Evolutionary conservation across 2,113 vertebrate genomes (phyloP).

Genomic region (Tonatia bakeri): DNA sequence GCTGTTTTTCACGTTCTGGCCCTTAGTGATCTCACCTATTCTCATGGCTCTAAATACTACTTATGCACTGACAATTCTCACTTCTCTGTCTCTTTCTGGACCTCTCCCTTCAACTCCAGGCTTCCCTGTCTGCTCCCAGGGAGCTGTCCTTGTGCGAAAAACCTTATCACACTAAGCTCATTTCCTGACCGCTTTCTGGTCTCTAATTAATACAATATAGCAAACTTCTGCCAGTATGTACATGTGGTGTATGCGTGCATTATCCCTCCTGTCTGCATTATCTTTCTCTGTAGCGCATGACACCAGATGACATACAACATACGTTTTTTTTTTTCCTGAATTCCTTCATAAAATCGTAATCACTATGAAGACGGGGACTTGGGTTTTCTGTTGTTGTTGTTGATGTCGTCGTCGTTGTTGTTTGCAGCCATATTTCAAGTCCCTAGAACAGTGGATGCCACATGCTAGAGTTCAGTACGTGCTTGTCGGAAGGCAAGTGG

Average conservation of each 20-base stretch:
- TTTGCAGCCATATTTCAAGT: neutral
- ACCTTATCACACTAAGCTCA: neutral
- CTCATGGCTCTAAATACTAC: neutral
- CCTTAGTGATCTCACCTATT: neutral
- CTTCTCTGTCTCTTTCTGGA: neutral
- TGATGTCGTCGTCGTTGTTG: neutral
- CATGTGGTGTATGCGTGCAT: neutral
- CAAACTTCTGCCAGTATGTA: neutral
- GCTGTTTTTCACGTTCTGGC: neutral
- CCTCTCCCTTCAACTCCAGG: neutral
- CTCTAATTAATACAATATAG: neutral
- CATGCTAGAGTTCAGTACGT: neutral
- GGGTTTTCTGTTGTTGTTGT: neutral
- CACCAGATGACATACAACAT: neutral
- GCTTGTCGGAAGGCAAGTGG: neutral
- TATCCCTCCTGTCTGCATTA: neutral
- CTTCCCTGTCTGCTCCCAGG: neutral
- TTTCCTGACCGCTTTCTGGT: neutral
- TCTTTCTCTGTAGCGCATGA: neutral
- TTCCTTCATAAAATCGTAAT: neutral
- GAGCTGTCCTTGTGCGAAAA: neutral
- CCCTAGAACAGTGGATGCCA: neutral
- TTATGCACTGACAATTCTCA: neutral
- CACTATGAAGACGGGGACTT: neutral
- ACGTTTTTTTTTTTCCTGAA: neutral